Evolutionary conservation across 2,797 vertebrate species (phyloP).

Genomic region (Galaxias olidus): DNA sequence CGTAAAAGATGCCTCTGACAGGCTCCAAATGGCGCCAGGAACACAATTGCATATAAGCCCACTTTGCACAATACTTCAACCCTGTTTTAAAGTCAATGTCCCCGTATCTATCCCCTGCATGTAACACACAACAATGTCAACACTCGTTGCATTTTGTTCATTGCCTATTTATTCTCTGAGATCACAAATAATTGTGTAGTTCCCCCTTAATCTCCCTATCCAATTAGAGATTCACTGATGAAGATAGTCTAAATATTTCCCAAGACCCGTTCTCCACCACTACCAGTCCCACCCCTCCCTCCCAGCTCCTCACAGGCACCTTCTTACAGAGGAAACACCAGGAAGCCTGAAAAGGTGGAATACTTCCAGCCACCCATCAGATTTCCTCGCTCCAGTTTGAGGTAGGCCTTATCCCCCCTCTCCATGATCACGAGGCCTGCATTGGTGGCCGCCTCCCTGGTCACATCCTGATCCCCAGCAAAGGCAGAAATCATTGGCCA

Average conservation of each 20-base stretch:
- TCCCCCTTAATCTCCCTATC: neutral
- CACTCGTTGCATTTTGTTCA: neutral
- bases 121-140: too few relatives aligned
- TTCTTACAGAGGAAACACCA: constrained; percentile 84
- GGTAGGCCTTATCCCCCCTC: constrained; percentile 86
- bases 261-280: too few relatives aligned
- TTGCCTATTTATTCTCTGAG: constrained; percentile 8
- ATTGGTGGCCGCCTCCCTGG: constrained; percentile 86
- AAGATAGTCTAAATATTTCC: too few relatives aligned
- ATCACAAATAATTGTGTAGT: constrained; percentile 23
- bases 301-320: too few relatives aligned
- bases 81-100: constrained; percentile 43
- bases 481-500: constrained; percentile 90
- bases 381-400: constrained; percentile 85
- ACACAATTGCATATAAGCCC: constrained; percentile 52
- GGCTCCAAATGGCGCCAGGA: too few relatives aligned
- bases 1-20: too few relatives aligned
- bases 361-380: constrained; percentile 91
- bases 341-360: constrained; percentile 88
- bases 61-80: constrained; percentile 48
- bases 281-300: too few relatives aligned
- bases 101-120: too few relatives aligned
- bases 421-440: constrained; percentile 87
- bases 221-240: neutral
- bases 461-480: constrained; percentile 88